phyloP scores from a whole-genome alignment of 1,140 invertebrate species.

The Drosophila pallidifrons region DNA sequence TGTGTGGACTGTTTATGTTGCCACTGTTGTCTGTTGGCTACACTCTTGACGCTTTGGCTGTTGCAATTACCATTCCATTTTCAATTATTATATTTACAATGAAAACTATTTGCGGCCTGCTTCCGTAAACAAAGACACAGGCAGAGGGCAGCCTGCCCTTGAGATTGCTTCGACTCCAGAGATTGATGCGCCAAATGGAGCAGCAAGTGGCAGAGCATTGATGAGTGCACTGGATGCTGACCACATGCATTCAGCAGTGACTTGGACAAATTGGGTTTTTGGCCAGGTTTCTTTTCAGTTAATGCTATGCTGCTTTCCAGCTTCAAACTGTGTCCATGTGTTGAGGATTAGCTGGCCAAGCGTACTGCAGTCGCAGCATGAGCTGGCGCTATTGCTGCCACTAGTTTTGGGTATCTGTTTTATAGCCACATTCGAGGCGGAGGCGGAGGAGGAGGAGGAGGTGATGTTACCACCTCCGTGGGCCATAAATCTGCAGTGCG shows the following conservation, averaged over 20 bases:
- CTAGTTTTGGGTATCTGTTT: constrained; percentile 76
- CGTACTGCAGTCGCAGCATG: constrained; percentile 57
- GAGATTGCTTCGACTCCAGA: constrained; percentile 1
- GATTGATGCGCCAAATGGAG: constrained; percentile 36
- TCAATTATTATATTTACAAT: constrained; percentile 56
- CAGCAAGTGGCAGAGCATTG: constrained; percentile 29
- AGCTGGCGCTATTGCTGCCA: constrained; percentile 69
- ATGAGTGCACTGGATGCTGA: constrained; percentile 7
- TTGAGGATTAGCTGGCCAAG: too few relatives aligned
- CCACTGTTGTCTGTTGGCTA: constrained; percentile 16
- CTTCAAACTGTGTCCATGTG: too few relatives aligned
- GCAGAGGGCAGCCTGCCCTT: constrained; percentile 26
- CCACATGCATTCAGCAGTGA: constrained; percentile 17
- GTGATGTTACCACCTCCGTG: constrained; percentile 74
- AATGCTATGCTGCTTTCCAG: too few relatives aligned
- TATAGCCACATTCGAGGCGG: constrained; percentile 63
- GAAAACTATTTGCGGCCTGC: constrained; percentile 47
- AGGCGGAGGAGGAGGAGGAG: neutral
- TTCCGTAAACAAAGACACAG: constrained; percentile 45
- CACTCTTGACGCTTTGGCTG: neutral
- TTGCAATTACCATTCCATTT: constrained; percentile 30
- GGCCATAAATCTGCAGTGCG: constrained; percentile 83
- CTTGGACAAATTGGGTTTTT: constrained; percentile 17
- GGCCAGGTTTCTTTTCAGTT: neutral
- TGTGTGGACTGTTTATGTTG: constrained; percentile 6